These are phyloP conservation scores for Nomada fabriciana DNA, from an alignment of 2,888 invertebrate genomes.

Conservation along the genomic window DNA sequence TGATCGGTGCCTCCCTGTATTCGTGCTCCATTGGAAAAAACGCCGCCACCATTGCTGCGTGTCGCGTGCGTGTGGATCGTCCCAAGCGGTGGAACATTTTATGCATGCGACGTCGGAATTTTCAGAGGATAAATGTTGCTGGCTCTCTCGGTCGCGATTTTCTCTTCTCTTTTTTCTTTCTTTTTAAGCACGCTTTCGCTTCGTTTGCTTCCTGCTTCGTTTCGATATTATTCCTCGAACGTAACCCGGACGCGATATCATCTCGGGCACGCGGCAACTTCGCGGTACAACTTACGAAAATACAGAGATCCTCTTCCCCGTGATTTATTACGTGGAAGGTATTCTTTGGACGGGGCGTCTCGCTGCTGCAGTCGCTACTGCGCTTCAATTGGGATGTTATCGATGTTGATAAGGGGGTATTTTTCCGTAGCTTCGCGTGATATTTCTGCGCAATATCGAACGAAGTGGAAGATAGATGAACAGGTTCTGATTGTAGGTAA, in stretches of 20 bases:
- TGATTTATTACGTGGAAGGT: not conserved
- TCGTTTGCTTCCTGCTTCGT: not conserved
- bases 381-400: too few species aligned
- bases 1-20: too few species aligned
- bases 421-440: too few species aligned
- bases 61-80: not conserved
- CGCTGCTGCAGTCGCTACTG: too few species aligned
- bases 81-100: conserved; percentile 34
- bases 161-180: too few species aligned
- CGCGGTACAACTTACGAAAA: conserved; percentile 10
- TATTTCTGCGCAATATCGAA: too few species aligned
- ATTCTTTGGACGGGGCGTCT: not conserved
- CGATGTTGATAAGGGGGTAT: not conserved
- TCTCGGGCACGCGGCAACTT: conserved; percentile 5
- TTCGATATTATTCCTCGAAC: conserved; percentile 36
- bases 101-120: conserved; percentile 42
- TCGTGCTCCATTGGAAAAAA: not conserved
- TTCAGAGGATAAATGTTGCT: conserved; percentile 18
- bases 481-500: too few species aligned
- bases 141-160: not conserved
- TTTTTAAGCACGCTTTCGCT: conserved; percentile 8
- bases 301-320: not conserved
- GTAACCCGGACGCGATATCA: conserved; percentile 28
- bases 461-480: too few species aligned
- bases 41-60: not conserved